These are phyloP conservation scores for Linnaemya tessellans DNA, from an alignment of 2,888 invertebrate species.

Conservation along the genomic window DNA sequence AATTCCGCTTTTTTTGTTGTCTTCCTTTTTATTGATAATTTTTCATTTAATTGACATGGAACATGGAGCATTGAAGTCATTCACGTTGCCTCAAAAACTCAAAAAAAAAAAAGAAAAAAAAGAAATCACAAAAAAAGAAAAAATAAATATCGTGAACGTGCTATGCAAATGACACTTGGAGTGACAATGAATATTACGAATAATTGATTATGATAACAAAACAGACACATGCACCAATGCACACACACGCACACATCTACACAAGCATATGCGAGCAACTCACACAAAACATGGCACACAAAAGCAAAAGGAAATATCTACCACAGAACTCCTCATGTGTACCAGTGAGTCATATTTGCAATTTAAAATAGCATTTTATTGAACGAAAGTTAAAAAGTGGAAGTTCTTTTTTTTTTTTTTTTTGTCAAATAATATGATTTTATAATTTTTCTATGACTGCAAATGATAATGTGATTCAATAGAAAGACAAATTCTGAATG, in stretches of 20 bases:
- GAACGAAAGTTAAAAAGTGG: constrained; percentile 1
- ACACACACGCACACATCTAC: neutral
- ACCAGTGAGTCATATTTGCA: constrained; percentile 6
- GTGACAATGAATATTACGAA: constrained; percentile 63
- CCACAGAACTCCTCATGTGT: constrained; percentile 28
- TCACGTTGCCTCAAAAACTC: constrained; percentile 36
- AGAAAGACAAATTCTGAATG: neutral
- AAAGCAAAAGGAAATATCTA: neutral
- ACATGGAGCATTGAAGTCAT: constrained; percentile 53
- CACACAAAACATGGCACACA: too few relatives aligned
- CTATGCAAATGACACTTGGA: constrained; percentile 65
- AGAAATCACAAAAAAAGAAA: neutral
- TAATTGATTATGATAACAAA: constrained; percentile 62
- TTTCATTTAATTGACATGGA: constrained; percentile 60
- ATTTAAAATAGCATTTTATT: constrained; percentile 15
- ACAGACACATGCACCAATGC: neutral
- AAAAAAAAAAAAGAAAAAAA: constrained; percentile 14
- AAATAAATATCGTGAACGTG: constrained; percentile 42
- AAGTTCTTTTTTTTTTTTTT: constrained; percentile 17
- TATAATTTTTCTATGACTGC: constrained; percentile 8
- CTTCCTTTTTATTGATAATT: constrained; percentile 44
- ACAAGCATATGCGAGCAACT: too few relatives aligned
- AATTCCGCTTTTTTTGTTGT: constrained; percentile 32
- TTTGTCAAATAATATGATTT: constrained; percentile 2
- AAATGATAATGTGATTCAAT: neutral